Evolutionary conservation across 2,113 vertebrate species (phyloP), one percentile per base, ranked within the genome.

Genomic region (Prinia subflava): DNA sequence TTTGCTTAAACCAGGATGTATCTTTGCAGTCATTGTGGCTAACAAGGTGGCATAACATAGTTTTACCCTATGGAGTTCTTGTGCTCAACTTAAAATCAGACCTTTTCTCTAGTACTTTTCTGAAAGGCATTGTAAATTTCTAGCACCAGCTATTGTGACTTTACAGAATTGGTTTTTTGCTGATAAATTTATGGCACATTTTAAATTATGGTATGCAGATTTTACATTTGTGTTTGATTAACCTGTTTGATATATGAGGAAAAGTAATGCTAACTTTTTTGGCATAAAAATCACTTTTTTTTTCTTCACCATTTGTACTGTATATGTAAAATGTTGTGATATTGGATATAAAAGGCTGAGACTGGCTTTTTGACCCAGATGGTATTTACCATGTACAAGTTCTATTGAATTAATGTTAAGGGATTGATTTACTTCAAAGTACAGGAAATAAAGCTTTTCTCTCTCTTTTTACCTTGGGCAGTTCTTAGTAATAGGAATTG

Each of bases 401-500:
- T 49, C 35, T 91, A 24, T 70, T 76, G 68, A 83, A 75, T 44
- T 88, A 83, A 80, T 63, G 47, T 77, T 91, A 85, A 80, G 47
- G 67, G 55, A 93, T 65, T 91, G 82, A 90, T 90, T 94, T 88
- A 94, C 75, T 92, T 94, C 63, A 74, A 90, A 97, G 75, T 50
- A 16, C 13, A 42, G 70, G 55, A 93, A 85, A 83, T 94, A 73
- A 83, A 83, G 70, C 49, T 47, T 94, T 95, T 21, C 55, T 76
- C 46, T 94, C 47, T 84, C 28, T 65, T 84, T 94, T 91, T 95
- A 91, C 90, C 75, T 95, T 70, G 37, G 82, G 87, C 93, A 77
- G 53, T 83, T 95, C 84, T 95, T 67, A 60, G 68, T 68, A 90
- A 37, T 46, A 80, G 50, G 65, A 87, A 78, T 78, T 89, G 62